Percentiles rank a stretch among this genome's conserved stretches.
These are phyloP conservation scores for Phallusia fumigata DNA, from an alignment of 23 tunicate species.

Conservation along the genomic window DNA sequence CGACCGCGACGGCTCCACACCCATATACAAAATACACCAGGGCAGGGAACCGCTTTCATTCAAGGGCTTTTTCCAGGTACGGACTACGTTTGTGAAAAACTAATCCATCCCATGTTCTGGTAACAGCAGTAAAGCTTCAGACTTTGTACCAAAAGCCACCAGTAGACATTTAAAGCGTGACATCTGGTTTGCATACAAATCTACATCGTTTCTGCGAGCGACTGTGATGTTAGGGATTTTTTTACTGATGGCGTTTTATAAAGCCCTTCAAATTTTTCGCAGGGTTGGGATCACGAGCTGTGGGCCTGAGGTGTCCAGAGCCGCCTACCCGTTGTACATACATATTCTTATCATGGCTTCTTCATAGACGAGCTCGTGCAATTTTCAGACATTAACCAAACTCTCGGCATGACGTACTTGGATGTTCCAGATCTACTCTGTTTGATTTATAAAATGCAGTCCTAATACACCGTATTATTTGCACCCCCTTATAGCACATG, in stretches of 20 bases:
- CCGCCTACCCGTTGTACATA: neutral
- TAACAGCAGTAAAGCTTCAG: no score
- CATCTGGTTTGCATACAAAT: no score
- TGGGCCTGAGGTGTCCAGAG: conserved; percentile 9
- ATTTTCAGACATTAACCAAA: neutral
- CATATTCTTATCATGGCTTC: neutral
- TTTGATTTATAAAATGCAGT: neutral
- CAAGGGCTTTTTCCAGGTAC: conserved; percentile 92
- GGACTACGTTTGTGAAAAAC: no score
- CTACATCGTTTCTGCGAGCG: no score
- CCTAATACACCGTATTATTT: neutral
- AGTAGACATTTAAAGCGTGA: no score
- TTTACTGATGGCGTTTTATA: neutral
- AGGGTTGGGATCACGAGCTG: conserved; percentile 36
- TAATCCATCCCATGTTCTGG: no score
- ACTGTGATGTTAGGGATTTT: no score
- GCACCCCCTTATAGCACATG: neutral
- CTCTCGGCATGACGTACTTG: neutral
- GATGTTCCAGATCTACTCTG: neutral
- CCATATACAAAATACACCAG: conserved; percentile 69
- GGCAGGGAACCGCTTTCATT: conserved; percentile 87
- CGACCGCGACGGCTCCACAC: conserved; percentile 66
- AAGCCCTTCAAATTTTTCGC: conserved; percentile 2
- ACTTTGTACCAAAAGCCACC: no score
- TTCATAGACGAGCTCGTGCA: neutral